Conservation (phyloP, 2,888 invertebrate genomes). For the Morinoia aosen region DNA sequence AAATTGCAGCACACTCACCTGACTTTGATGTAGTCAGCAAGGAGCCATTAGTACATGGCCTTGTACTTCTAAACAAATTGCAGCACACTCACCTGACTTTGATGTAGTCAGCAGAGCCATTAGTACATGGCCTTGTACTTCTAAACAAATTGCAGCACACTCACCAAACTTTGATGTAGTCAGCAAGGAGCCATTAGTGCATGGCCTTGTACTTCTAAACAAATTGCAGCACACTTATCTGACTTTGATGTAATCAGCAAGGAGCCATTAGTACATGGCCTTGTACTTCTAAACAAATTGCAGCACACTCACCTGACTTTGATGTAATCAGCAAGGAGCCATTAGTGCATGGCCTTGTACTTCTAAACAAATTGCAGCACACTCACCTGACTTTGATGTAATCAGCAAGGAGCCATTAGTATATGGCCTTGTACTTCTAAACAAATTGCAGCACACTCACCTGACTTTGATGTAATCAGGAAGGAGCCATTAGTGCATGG, state of each 20-base stretch:
- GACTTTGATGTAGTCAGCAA: conserved; percentile 99
- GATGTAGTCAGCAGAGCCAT: too few relatives aligned
- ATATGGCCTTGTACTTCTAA: conserved; percentile 85
- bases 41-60: conserved; percentile 97
- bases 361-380: not conserved
- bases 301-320: too few relatives aligned
- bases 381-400: conserved; percentile 88
- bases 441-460: not conserved
- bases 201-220: conserved; percentile 83
- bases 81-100: too few relatives aligned
- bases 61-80: conserved; percentile 74
- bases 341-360: not conserved
- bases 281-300: conserved; percentile 74
- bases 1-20: conserved; percentile 45
- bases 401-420: conserved; percentile 97
- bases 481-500: too few relatives aligned
- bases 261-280: conserved; percentile 97
- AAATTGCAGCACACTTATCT: conserved; percentile 53
- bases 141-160: not conserved
- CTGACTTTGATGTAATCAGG: too few relatives aligned
- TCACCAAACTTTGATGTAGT: conserved; percentile 92
- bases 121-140: too few relatives aligned
- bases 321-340: too few relatives aligned
- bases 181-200: conserved; percentile 97
- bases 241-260: conserved; percentile 99